A percentile compares a stretch with the other conserved stretches of the same genome.
These are phyloP conservation scores for Scaptomyza flava DNA, from an alignment of 2,888 invertebrate species.

Conservation along the genomic window DNA sequence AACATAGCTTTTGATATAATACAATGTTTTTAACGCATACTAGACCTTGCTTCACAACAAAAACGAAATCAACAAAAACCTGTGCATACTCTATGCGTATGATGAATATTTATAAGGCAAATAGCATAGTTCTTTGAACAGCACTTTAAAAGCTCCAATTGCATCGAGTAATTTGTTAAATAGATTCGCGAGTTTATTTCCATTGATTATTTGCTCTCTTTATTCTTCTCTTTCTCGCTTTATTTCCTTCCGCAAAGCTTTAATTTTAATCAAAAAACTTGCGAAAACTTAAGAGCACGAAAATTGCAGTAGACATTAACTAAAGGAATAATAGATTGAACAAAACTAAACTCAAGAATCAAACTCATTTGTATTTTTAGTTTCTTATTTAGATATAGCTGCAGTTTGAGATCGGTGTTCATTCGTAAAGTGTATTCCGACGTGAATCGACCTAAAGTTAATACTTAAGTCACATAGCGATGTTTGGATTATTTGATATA, in stretches of 20 bases:
- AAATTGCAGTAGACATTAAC: neutral
- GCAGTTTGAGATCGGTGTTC: conserved; percentile 15
- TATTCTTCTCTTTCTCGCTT: neutral
- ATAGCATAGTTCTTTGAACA: conserved; percentile 4
- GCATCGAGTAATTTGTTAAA: neutral
- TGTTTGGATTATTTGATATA: conserved; percentile 32
- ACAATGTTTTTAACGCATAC: neutral
- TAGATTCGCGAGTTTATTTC: neutral
- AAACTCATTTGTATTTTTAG: conserved; percentile 2
- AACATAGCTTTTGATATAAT: no score
- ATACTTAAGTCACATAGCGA: neutral
- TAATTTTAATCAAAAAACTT: neutral
- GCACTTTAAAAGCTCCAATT: neutral
- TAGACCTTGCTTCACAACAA: neutral
- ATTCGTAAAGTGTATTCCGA: conserved; percentile 16
- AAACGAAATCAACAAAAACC: neutral
- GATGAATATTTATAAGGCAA: conserved; percentile 13
- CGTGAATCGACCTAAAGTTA: conserved; percentile 3
- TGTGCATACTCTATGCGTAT: neutral
- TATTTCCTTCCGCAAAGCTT: neutral
- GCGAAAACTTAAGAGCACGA: neutral
- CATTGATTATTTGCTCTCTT: neutral
- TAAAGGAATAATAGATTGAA: neutral
- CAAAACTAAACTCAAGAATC: neutral
- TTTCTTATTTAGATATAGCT: neutral